Evolutionary conservation across 2,888 invertebrate genomes (phyloP).

Genomic region (Pollenia angustigena): DNA sequence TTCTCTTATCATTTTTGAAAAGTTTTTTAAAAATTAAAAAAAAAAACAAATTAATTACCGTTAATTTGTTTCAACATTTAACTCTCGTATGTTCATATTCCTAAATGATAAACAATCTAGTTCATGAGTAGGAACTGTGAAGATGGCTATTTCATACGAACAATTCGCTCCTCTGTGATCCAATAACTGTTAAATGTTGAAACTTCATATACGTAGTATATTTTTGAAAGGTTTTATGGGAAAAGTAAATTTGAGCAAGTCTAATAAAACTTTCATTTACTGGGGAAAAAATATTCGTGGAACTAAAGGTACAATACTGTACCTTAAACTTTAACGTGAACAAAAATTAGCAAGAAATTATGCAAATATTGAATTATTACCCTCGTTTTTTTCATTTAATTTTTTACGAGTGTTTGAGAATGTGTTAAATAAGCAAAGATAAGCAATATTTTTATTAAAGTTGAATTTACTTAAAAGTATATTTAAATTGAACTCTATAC

Average conservation of each 20-base stretch:
- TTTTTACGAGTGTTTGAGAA: slow-evolving; percentile 5
- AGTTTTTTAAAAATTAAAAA: no score
- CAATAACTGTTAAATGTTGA: no score
- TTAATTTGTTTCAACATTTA: no score
- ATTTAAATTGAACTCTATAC: slow-evolving; percentile 20
- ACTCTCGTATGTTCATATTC: no score
- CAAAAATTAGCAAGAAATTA: slow-evolving; percentile 60
- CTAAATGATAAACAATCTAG: no score
- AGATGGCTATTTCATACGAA: no score
- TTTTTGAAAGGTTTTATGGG: neutral
- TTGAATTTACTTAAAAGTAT: slow-evolving; percentile 29
- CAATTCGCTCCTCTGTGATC: no score
- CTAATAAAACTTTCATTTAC: neutral
- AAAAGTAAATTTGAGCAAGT: neutral
- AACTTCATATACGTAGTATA: no score
- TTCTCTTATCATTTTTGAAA: no score
- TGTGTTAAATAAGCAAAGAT: slow-evolving; percentile 51
- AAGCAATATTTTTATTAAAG: slow-evolving; percentile 57
- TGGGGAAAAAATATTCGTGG: neutral
- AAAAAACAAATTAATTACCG: no score
- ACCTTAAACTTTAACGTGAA: slow-evolving; percentile 30
- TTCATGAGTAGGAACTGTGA: no score
- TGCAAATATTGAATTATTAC: slow-evolving; percentile 70
- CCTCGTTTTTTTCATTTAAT: slow-evolving; percentile 49
- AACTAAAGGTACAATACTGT: slow-evolving; percentile 22